Evolutionary conservation across 2,113 vertebrate genomes (phyloP).

Genomic region (Myiagra hebetior): DNA sequence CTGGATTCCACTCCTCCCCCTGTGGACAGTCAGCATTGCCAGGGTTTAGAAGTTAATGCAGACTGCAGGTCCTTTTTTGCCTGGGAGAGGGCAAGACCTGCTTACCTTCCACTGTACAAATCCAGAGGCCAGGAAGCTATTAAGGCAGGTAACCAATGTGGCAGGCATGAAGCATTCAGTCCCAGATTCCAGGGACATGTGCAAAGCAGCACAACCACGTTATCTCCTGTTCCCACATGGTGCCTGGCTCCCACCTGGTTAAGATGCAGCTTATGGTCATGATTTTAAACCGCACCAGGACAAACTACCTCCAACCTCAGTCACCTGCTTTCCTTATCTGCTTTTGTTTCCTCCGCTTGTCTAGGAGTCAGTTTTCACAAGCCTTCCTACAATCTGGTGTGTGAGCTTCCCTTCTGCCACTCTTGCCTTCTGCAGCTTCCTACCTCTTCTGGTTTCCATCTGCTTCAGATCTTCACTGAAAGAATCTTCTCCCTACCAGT

Average conservation of each 20-base stretch:
- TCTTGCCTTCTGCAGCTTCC: conserved; percentile 18
- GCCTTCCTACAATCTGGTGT: conserved; percentile 11
- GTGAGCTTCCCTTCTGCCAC: conserved; percentile 35
- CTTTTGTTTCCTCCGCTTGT: neutral
- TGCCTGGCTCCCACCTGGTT: neutral
- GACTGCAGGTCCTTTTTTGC: neutral
- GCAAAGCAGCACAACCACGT: neutral
- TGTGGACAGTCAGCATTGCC: neutral
- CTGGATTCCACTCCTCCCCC: neutral
- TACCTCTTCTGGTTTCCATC: conserved; percentile 43
- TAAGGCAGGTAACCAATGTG: neutral
- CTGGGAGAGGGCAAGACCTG: neutral
- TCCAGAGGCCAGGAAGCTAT: neutral
- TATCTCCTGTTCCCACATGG: neutral
- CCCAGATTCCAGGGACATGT: neutral
- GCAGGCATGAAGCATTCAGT: neutral
- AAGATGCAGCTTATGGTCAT: neutral
- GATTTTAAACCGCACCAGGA: neutral
- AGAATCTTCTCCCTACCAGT: neutral
- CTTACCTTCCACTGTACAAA: neutral
- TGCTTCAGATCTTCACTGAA: conserved; percentile 31
- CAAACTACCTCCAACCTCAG: neutral
- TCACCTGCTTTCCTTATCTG: neutral
- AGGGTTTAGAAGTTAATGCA: neutral
- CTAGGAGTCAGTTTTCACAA: neutral